These are phyloP conservation scores for Drosophila ezoana DNA, from an alignment of 2,888 invertebrate species.

Conservation along the genomic window DNA sequence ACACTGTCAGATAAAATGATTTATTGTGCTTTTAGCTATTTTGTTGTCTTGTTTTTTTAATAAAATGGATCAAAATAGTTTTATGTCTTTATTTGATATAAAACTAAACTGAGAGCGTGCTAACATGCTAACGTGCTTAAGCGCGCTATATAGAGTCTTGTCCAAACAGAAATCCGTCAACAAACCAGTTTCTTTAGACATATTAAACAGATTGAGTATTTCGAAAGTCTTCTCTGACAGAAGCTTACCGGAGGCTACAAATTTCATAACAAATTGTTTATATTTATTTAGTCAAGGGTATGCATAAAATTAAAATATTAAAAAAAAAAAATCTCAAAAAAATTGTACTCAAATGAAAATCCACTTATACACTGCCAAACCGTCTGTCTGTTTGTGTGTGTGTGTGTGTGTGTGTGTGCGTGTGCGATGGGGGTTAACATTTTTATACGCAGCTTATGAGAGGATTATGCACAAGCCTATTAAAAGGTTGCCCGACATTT, in stretches of 20 bases:
- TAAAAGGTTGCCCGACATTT: slow-evolving; percentile 23
- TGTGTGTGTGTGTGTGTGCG: not conserved
- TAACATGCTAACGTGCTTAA: too few relatives aligned
- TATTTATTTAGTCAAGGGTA: not conserved
- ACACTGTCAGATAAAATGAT: too few relatives aligned
- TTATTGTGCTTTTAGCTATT: too few relatives aligned
- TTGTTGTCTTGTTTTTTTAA: too few relatives aligned
- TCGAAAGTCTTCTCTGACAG: not conserved
- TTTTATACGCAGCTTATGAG: slow-evolving; percentile 45
- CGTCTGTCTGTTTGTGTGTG: not conserved
- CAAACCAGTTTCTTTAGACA: too few relatives aligned
- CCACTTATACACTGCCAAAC: slow-evolving; percentile 35
- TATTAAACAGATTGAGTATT: too few relatives aligned
- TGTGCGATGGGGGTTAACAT: slow-evolving; percentile 16
- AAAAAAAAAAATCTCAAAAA: slow-evolving; percentile 2
- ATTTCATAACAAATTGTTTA: not conserved
- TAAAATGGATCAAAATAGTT: too few relatives aligned
- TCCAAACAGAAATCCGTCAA: too few relatives aligned
- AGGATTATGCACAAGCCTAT: slow-evolving; percentile 49
- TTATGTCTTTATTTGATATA: too few relatives aligned
- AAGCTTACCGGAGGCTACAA: not conserved
- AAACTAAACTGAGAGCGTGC: too few relatives aligned
- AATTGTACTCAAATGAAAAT: slow-evolving; percentile 43
- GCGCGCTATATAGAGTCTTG: too few relatives aligned
- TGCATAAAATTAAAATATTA: slow-evolving; percentile 2